Evolutionary conservation across 2,113 vertebrate species (phyloP).

Genomic region (Cyprinodon brontotheroides): DNA sequence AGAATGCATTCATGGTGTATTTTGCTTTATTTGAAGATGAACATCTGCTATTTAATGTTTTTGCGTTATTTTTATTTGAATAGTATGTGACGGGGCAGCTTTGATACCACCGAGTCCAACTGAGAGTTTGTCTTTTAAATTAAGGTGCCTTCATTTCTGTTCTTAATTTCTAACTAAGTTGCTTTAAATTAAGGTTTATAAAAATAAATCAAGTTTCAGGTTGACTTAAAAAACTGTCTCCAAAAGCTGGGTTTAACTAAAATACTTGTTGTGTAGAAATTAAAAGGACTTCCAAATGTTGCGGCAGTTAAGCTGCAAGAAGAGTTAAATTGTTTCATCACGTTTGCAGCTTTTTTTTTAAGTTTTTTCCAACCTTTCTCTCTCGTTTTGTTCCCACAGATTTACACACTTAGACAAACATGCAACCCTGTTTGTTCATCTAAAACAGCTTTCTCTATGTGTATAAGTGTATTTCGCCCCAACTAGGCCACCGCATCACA

Average conservation of each 20-base stretch:
- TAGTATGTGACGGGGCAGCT: too few relatives aligned
- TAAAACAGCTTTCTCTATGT: constrained; percentile 23
- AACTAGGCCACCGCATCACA: constrained; percentile 68
- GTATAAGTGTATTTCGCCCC: constrained; percentile 45
- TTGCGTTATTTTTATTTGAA: too few relatives aligned
- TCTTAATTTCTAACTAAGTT: not conserved
- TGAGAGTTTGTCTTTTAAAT: too few relatives aligned
- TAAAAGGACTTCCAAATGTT: not conserved
- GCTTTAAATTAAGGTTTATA: too few relatives aligned
- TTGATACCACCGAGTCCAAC: too few relatives aligned
- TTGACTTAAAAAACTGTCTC: not conserved
- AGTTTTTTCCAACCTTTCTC: constrained; percentile 10
- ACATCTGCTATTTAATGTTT: too few relatives aligned
- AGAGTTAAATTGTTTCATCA: constrained; percentile 4
- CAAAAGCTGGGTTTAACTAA: not conserved
- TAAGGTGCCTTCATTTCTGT: too few relatives aligned
- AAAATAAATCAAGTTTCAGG: not conserved
- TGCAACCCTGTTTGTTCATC: constrained; percentile 4
- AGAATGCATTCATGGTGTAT: too few relatives aligned
- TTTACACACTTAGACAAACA: constrained; percentile 5
- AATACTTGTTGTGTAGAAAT: not conserved
- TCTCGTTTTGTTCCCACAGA: constrained; percentile 4
- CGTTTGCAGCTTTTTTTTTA: not conserved
- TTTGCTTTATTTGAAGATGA: too few relatives aligned
- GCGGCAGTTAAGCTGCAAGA: not conserved